Conservation (phyloP, 2,113 vertebrate species). For the Copsychus sechellarum region DNA sequence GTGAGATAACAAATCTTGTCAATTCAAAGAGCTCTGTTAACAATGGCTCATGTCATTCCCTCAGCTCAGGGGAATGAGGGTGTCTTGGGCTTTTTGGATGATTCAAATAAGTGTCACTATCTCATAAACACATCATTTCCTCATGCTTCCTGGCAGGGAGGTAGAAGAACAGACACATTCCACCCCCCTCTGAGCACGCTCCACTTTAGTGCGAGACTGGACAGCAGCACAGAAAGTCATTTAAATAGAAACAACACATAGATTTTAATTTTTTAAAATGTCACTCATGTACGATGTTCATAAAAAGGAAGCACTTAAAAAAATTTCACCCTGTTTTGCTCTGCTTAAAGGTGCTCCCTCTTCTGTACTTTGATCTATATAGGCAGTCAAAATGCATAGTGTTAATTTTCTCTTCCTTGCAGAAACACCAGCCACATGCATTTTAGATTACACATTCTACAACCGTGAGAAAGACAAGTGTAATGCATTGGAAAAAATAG, state of each 20-base stretch:
- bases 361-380: not conserved
- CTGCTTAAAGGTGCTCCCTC: not conserved
- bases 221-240: not conserved
- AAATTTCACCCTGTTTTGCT: not conserved
- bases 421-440: not conserved
- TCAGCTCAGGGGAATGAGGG: not conserved
- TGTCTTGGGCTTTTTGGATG: not conserved
- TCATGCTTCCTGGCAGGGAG: not conserved
- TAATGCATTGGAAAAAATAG: not conserved
- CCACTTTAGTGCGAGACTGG: not conserved
- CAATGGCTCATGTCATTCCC: not conserved
- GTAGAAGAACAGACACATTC: not conserved
- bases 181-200: not conserved
- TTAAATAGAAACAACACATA: not conserved
- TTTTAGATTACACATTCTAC: not conserved
- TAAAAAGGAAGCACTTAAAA: not conserved
- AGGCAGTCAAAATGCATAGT: not conserved
- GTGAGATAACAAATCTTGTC: not conserved
- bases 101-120: not conserved
- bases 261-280: not conserved
- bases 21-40: not conserved
- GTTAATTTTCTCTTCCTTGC: not conserved
- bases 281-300: not conserved
- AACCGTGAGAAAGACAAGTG: not conserved
- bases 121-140: not conserved